Percentiles rank a stretch among this genome's conserved stretches.
phyloP scores from a whole-genome alignment of 2,113 vertebrate genomes.

The Pangasianodon hypophthalmus region DNA sequence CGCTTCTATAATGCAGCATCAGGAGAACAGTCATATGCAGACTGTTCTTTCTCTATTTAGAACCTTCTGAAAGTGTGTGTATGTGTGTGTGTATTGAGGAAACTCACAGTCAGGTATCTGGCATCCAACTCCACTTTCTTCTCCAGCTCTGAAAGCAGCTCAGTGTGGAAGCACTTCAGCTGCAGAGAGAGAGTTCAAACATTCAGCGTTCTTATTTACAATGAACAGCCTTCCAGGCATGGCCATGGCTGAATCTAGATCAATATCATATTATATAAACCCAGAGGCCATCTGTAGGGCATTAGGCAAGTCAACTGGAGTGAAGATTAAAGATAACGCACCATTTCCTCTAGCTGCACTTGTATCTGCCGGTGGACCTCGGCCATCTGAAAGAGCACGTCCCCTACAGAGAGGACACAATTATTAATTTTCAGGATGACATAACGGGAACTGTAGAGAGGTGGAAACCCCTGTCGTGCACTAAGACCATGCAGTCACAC shows the following conservation, averaged over 20 bases:
- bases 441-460: not conserved
- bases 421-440: not conserved
- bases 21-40: conserved; percentile 6
- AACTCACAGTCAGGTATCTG: conserved; percentile 93
- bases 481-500: conserved; percentile 68
- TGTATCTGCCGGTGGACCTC: conserved; percentile 99
- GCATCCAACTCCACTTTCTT: conserved; percentile 98
- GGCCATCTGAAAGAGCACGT: conserved; percentile 98
- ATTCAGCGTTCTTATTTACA: not conserved
- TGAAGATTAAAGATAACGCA: conserved; percentile 70
- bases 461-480: conserved; percentile 60
- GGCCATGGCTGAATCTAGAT: not conserved
- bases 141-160: conserved; percentile 93
- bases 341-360: conserved; percentile 97
- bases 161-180: conserved; percentile 97
- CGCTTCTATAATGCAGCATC: not conserved
- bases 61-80: not conserved
- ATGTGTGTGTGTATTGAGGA: not conserved
- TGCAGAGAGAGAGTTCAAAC: conserved; percentile 58
- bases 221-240: not conserved
- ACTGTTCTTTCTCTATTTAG: conserved; percentile 11
- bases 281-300: not conserved
- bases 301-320: not conserved
- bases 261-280: not conserved
- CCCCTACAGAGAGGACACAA: conserved; percentile 77